A percentile compares a stretch with the other conserved stretches of the same genome.
Evolutionary conservation across 1,140 invertebrate species (phyloP).

Genomic region (Mactra quadrangularis): DNA sequence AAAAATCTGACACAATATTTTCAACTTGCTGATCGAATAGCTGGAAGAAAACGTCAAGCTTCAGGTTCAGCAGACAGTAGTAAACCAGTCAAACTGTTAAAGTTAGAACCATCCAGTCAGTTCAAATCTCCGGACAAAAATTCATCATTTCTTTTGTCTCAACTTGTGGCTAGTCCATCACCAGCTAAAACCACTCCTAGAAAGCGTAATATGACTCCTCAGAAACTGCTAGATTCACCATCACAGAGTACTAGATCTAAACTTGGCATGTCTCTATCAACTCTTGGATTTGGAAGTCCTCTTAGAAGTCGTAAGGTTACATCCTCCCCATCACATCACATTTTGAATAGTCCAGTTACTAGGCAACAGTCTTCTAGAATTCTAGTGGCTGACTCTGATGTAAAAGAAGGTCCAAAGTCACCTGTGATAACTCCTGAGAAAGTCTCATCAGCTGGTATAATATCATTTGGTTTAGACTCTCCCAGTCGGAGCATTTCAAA

Average conservation of each 20-base stretch:
- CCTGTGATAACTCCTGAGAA: slow-evolving; percentile 44
- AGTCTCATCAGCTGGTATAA: slow-evolving; percentile 1
- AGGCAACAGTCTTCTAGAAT: slow-evolving; percentile 35
- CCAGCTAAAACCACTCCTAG: slow-evolving; percentile 63
- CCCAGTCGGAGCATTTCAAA: slow-evolving; percentile 69
- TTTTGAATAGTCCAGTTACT: slow-evolving; percentile 9
- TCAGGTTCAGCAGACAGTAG: slow-evolving; percentile 26
- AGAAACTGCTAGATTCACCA: slow-evolving; percentile 50
- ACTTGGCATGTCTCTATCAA: slow-evolving; percentile 28
- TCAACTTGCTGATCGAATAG: slow-evolving; percentile 69
- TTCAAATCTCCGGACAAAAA: slow-evolving; percentile 71
- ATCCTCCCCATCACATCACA: slow-evolving; percentile 15
- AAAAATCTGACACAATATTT: slow-evolving; percentile 68
- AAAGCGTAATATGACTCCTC: slow-evolving; percentile 55
- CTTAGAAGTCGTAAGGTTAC: background rate
- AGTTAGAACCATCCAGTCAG: slow-evolving; percentile 35
- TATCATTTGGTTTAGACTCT: slow-evolving; percentile 50
- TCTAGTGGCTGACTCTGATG: slow-evolving; percentile 50
- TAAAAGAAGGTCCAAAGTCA: slow-evolving; percentile 1
- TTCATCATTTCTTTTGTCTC: slow-evolving; percentile 70
- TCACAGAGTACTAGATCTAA: slow-evolving; percentile 54
- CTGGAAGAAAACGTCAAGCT: slow-evolving; percentile 60
- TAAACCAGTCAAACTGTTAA: slow-evolving; percentile 30
- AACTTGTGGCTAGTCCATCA: slow-evolving; percentile 69
- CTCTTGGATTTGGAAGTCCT: slow-evolving; percentile 45